These are phyloP conservation scores for Dasysyrphus albostriatus DNA, from an alignment of 2,888 invertebrate species.

Conservation along the genomic window DNA sequence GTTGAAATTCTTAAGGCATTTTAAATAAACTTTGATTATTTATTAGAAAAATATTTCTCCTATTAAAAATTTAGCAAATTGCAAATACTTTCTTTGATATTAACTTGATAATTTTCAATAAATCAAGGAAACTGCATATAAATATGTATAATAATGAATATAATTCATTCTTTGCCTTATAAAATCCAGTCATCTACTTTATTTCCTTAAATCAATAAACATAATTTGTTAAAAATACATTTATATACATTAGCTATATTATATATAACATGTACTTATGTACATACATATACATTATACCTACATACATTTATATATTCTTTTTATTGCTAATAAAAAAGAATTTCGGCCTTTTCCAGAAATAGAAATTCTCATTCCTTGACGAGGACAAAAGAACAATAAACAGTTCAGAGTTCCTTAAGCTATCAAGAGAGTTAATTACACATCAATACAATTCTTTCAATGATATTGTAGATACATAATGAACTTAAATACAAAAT, in stretches of 20 bases:
- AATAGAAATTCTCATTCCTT: constrained; percentile 45
- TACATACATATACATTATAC: too few species aligned
- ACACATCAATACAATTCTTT: constrained; percentile 32
- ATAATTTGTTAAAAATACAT: background rate
- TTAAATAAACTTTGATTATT: too few species aligned
- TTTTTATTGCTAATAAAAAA: constrained; percentile 18
- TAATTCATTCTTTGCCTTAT: background rate
- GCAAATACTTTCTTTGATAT: too few species aligned
- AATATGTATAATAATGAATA: too few species aligned
- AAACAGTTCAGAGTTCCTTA: constrained; percentile 31
- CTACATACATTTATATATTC: background rate
- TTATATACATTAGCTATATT: too few species aligned
- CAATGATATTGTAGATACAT: background rate
- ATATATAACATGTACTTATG: background rate
- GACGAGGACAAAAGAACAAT: constrained; percentile 44
- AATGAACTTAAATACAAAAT: background rate
- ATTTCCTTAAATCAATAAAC: background rate
- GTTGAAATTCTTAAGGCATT: too few species aligned
- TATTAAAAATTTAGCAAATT: too few species aligned
- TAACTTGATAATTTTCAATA: too few species aligned
- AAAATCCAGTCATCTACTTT: background rate
- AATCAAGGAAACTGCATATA: too few species aligned
- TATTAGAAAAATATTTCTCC: too few species aligned
- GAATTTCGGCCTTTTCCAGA: constrained; percentile 20
- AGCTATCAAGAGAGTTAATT: constrained; percentile 46